These are phyloP conservation scores for Vulpes lagopus DNA, from an alignment of 2,113 vertebrate genomes.

Conservation along the genomic window DNA sequence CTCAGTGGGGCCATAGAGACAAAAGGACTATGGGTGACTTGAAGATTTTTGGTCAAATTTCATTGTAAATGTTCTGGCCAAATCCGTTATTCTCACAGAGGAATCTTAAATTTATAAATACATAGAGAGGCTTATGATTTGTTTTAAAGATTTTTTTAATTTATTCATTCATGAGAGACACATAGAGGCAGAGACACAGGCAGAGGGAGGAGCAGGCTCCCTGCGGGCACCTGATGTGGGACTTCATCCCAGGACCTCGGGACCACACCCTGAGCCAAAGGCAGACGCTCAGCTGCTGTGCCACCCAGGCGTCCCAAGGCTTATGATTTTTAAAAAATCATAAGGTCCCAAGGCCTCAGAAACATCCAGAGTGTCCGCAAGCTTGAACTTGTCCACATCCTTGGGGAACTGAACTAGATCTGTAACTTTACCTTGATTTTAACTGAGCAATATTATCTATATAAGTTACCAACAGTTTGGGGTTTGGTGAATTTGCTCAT, in stretches of 20 bases:
- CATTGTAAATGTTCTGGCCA: neutral
- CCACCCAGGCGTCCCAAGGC: too few species aligned
- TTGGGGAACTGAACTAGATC: neutral
- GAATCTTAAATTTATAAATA: constrained; percentile 13
- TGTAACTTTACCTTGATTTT: neutral
- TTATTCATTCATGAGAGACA: too few species aligned
- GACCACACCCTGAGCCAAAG: too few species aligned
- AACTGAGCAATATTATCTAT: neutral
- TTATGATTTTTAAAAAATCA: neutral
- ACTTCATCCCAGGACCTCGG: too few species aligned
- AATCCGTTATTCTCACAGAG: neutral
- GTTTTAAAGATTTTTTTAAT: too few species aligned
- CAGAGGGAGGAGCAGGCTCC: too few species aligned
- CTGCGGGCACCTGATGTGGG: too few species aligned
- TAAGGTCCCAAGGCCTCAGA: neutral
- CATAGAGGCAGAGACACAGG: too few species aligned
- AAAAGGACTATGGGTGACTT: neutral
- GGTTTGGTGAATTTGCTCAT: neutral
- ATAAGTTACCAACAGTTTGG: neutral
- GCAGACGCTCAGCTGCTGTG: too few species aligned
- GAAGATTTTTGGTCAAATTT: neutral
- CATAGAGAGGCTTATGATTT: neutral
- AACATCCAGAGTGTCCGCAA: neutral
- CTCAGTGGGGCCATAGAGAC: neutral
- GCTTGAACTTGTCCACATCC: neutral